Evolutionary conservation across 35 echinoderm and acorn worm species (phyloP), one percentile per base, ranked within the genome.

Genomic region (Hemicentrotus pulcherrimus): DNA sequence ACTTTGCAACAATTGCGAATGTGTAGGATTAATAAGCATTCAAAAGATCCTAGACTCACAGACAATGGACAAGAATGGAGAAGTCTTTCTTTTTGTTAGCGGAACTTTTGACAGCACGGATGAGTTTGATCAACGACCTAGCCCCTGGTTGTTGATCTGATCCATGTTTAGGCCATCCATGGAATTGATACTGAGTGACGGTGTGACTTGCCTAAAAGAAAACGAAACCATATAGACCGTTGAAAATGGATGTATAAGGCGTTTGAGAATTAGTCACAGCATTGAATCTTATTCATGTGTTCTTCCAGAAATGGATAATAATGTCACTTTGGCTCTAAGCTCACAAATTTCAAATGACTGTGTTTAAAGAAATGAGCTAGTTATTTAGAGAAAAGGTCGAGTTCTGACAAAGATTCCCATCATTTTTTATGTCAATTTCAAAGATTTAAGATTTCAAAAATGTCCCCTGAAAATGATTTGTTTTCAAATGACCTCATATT

Each of bases 161-260:
- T 47, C 85, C 90, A 47, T 32, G n/a, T 19, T 60, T 28, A 7
- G 91, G 91, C 96, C 96, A 97, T 15, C 96, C 94, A 35, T 46
- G 30, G 19, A 94, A 89, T 28, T 97, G 96, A 28, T 89, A 95
- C 31, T 95, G 94, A 8, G 94, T 78, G 9, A 97, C 87, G 4
- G 91, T 48, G 46, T 90, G 88, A 45, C 88, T 33, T 30, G 88
- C 88, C 88, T 45, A 9, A 90, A 90, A 46, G 3, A 11, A 13
- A 90, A 90, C 5, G 2, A 90, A 90, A 46, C 4, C 28, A 86
- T 31, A 22, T 10, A 33, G 0, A 31, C 22, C 28, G 86, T 2
- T 10, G 28, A 86, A 0, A 86, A 18, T 33, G 22, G 32, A 86
- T 31, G 0, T 22, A 12, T 86, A 30, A 86, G 86, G 22, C 11